Evolutionary conservation across 2,797 vertebrate species (phyloP).

Genomic region (Vespertilio murinus): DNA sequence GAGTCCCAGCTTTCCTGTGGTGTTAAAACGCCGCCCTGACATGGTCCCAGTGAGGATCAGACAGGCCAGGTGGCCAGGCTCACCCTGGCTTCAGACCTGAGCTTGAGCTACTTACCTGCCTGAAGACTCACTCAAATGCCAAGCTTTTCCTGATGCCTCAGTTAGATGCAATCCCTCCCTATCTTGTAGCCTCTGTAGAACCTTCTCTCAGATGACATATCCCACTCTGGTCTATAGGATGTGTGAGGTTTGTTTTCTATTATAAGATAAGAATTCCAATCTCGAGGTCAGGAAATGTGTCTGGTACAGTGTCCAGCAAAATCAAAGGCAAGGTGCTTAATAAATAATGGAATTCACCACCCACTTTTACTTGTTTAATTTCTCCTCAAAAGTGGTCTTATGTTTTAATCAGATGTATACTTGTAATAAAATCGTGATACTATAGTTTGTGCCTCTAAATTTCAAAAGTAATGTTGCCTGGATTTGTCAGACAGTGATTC

Average conservation of each 20-base stretch:
- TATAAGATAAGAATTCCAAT: not conserved
- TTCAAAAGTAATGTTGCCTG: not conserved
- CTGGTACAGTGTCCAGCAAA: not conserved
- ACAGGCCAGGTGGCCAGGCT: not conserved
- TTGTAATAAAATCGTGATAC: slow-evolving; percentile 10
- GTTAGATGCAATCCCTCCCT: not conserved
- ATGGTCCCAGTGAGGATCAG: not conserved
- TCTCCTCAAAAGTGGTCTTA: not conserved
- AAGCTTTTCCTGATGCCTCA: not conserved
- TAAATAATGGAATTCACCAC: not conserved
- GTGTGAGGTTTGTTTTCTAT: not conserved
- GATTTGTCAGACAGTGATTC: slow-evolving; percentile 10
- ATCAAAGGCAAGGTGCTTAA: slow-evolving; percentile 16
- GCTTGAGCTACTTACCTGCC: not conserved
- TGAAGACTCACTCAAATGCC: not conserved
- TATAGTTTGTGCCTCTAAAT: not conserved
- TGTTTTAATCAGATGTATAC: slow-evolving; percentile 27
- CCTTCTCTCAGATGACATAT: not conserved
- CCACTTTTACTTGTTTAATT: not conserved
- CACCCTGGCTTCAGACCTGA: not conserved
- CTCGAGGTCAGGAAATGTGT: not conserved
- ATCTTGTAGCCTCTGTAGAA: not conserved
- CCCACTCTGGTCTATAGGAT: not conserved
- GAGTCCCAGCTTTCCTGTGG: not conserved
- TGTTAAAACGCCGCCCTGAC: not conserved